These are phyloP conservation scores for Drosophila athabasca DNA, from an alignment of 1,140 invertebrate genomes.

Conservation along the genomic window DNA sequence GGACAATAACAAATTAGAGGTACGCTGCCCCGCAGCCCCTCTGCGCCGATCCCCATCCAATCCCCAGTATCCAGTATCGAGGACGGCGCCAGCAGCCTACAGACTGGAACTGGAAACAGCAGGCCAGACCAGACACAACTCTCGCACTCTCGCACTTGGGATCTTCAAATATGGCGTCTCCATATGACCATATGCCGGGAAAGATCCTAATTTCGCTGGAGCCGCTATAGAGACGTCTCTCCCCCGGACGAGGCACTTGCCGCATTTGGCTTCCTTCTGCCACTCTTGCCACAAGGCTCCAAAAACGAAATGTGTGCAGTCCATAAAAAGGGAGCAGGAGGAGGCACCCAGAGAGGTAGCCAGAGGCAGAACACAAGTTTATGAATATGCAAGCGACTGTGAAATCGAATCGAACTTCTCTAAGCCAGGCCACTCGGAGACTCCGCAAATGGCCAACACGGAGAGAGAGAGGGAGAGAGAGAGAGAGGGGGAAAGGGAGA, in stretches of 20 bases:
- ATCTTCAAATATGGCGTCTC: conserved; percentile 66
- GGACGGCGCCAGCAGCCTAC: conserved; percentile 43
- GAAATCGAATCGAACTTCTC: conserved; percentile 44
- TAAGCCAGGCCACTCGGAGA: conserved; percentile 36
- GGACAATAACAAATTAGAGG: conserved; percentile 50
- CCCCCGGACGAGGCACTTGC: not conserved
- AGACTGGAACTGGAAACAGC: not conserved
- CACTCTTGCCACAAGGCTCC: not conserved
- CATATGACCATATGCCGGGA: conserved; percentile 49
- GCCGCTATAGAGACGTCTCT: conserved; percentile 62
- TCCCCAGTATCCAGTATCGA: conserved; percentile 1
- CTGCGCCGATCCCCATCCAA: too few species aligned
- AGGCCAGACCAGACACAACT: not conserved
- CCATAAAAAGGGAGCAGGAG: conserved; percentile 49
- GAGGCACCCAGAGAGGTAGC: conserved; percentile 2
- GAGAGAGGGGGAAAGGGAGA: too few species aligned
- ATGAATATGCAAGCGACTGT: conserved; percentile 71
- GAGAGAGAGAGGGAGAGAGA: too few species aligned
- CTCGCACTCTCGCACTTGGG: too few species aligned
- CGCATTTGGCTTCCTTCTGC: conserved; percentile 14
- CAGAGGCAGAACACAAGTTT: conserved; percentile 34
- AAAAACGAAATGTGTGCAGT: conserved; percentile 48
- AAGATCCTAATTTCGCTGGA: conserved; percentile 61
- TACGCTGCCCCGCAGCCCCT: conserved; percentile 16
- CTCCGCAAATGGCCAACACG: conserved; percentile 26